Conservation (phyloP, 2,797 vertebrate genomes). For the Catamblyrhynchus diadema region DNA sequence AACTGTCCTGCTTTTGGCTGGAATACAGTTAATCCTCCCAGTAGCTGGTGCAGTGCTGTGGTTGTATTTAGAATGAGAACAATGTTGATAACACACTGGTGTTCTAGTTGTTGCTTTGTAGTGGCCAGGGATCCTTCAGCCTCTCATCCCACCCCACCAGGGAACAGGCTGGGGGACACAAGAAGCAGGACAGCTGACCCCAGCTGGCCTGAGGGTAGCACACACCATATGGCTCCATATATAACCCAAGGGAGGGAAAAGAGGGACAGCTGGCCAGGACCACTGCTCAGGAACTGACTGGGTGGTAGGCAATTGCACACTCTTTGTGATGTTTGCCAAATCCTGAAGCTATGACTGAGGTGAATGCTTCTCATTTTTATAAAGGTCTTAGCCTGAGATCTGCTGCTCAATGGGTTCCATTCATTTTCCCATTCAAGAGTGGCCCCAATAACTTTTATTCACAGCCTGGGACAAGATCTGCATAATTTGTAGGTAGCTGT, state of each 20-base stretch:
- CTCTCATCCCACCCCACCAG: too few species aligned
- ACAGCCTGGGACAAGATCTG: background rate
- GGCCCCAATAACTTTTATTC: background rate
- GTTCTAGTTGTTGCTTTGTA: background rate
- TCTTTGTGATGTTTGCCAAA: background rate
- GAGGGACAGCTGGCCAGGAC: background rate
- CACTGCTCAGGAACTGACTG: background rate
- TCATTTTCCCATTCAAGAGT: background rate
- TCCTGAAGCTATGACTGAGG: background rate
- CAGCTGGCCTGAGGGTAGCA: background rate
- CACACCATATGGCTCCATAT: background rate
- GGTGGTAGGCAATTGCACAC: background rate
- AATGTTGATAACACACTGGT: background rate
- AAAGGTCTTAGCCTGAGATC: background rate
- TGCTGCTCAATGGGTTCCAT: background rate
- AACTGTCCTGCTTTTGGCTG: background rate
- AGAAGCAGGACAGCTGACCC: background rate
- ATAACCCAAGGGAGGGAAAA: background rate
- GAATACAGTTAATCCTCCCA: too few species aligned
- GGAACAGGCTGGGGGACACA: background rate
- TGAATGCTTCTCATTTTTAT: background rate
- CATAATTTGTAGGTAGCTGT: background rate
- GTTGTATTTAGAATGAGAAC: background rate
- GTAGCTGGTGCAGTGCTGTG: background rate
- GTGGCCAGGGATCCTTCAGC: background rate